These are phyloP conservation scores for Orthonyx spaldingii DNA, from an alignment of 2,113 vertebrate species.

Conservation along the genomic window DNA sequence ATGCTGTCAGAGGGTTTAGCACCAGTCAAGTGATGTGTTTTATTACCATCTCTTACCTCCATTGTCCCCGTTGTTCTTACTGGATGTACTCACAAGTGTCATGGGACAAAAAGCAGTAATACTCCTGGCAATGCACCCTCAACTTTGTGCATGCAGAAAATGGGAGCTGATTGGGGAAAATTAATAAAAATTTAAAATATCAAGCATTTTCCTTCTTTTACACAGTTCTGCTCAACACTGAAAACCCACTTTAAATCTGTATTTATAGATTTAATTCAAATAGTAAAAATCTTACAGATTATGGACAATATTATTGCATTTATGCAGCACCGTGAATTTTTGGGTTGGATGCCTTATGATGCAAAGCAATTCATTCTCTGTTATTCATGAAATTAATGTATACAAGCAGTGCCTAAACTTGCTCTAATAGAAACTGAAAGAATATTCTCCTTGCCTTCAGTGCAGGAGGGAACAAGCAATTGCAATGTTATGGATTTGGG, in stretches of 20 bases:
- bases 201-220: background rate
- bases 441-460: background rate
- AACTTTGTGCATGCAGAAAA: background rate
- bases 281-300: background rate
- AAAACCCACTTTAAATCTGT: background rate
- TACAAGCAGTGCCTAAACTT: background rate
- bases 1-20: background rate
- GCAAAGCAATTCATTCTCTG: background rate
- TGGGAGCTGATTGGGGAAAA: background rate
- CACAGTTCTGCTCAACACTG: background rate
- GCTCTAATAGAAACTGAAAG: background rate
- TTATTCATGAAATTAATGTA: background rate
- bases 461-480: background rate
- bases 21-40: background rate
- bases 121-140: background rate
- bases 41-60: background rate
- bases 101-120: background rate
- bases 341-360: background rate
- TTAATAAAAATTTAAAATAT: background rate
- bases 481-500: background rate
- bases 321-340: background rate
- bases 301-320: background rate
- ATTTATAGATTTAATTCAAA: background rate
- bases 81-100: background rate
- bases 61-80: background rate